Evolutionary conservation across 2,797 vertebrate genomes (phyloP).

Genomic region (Anguilla anguilla): DNA sequence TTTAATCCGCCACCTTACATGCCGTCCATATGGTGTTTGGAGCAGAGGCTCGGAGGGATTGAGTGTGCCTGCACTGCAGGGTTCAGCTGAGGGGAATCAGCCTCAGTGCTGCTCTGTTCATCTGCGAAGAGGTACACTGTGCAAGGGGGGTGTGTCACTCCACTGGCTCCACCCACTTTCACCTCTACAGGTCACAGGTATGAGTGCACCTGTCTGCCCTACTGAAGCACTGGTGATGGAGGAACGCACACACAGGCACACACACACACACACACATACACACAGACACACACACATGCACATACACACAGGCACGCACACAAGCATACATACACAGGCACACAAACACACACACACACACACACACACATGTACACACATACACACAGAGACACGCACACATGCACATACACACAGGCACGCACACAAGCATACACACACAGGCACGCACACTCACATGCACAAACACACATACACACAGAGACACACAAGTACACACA

Average conservation of each 20-base stretch:
- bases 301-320: too few relatives aligned
- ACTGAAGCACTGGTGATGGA: conserved; percentile 44
- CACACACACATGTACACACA: too few relatives aligned
- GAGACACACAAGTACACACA: conserved; percentile 14
- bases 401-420: conserved; percentile 16
- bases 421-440: conserved; percentile 3
- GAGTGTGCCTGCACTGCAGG: background rate
- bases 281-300: too few relatives aligned
- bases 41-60: background rate
- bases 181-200: conserved; percentile 27
- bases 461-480: conserved; percentile 22
- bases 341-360: too few relatives aligned
- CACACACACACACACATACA: too few relatives aligned
- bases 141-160: background rate
- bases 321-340: too few relatives aligned
- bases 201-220: conserved; percentile 44
- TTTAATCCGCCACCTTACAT: background rate
- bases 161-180: background rate
- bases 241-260: conserved; percentile 1
- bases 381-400: background rate
- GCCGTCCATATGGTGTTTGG: background rate
- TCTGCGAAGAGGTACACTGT: background rate
- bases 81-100: background rate
- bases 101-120: background rate
- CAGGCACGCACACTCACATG: too few relatives aligned